A percentile compares a stretch with the other conserved stretches of the same genome.
Evolutionary conservation across 2,888 invertebrate species (phyloP).

Genomic region (Linnaemya tessellans): DNA sequence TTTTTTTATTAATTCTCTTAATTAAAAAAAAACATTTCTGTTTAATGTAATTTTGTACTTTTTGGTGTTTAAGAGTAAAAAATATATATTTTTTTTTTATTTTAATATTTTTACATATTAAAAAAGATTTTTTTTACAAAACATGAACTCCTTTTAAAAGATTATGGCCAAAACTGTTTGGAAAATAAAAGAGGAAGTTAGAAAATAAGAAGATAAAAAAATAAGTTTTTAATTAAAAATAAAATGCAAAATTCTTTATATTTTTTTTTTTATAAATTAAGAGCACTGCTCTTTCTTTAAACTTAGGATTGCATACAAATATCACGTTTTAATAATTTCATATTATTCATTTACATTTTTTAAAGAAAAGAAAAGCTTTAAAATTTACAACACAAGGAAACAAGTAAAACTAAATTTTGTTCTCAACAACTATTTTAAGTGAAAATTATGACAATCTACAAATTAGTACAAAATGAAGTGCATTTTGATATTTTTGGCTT

Average conservation of each 20-base stretch:
- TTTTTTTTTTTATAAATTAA: constrained; percentile 71
- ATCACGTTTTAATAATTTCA: constrained; percentile 73
- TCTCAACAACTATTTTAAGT: constrained; percentile 18
- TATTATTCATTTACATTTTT: constrained; percentile 52
- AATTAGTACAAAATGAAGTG: constrained; percentile 71
- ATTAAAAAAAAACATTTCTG: constrained; percentile 63
- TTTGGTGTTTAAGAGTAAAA: constrained; percentile 70
- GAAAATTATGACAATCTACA: constrained; percentile 45
- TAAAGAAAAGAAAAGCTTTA: constrained; percentile 65
- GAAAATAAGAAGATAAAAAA: not conserved
- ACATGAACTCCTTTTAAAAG: constrained; percentile 55
- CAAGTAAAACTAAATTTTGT: constrained; percentile 24
- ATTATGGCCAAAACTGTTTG: constrained; percentile 40
- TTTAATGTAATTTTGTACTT: constrained; percentile 71
- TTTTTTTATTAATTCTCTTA: constrained; percentile 50
- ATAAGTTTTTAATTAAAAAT: constrained; percentile 70
- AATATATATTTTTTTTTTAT: constrained; percentile 34
- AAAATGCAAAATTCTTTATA: constrained; percentile 82
- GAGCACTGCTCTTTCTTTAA: constrained; percentile 71
- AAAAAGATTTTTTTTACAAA: constrained; percentile 42
- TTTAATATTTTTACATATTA: constrained; percentile 51
- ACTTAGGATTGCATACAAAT: constrained; percentile 74
- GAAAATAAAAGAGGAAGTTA: constrained; percentile 8
- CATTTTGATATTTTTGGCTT: constrained; percentile 61
- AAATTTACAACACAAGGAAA: constrained; percentile 66